A percentile compares a stretch with the other conserved stretches of the same genome.
Evolutionary conservation across 2,113 vertebrate species (phyloP).

Genomic region (Nycticorax nycticorax): DNA sequence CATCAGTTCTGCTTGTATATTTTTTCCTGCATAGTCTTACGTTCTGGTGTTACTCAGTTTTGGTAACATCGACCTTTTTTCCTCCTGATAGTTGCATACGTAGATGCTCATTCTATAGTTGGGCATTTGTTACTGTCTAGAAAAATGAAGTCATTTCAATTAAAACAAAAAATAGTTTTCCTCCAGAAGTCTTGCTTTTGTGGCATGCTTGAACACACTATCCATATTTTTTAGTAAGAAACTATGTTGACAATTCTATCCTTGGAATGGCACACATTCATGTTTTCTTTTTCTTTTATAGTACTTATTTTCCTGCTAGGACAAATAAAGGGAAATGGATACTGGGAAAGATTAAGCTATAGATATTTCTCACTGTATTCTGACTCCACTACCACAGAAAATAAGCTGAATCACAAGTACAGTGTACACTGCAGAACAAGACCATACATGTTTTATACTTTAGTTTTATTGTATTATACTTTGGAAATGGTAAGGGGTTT

Average conservation of each 20-base stretch:
- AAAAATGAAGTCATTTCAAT: background rate
- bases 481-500: background rate
- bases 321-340: background rate
- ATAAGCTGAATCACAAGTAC: background rate
- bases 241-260: background rate
- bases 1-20: background rate
- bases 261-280: background rate
- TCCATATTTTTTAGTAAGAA: background rate
- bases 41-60: background rate
- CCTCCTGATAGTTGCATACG: background rate
- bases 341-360: background rate
- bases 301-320: background rate
- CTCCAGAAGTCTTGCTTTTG: background rate
- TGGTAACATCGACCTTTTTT: background rate
- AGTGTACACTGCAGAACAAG: background rate
- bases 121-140: background rate
- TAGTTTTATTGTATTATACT: background rate
- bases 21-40: background rate
- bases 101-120: background rate
- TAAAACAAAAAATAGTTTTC: background rate
- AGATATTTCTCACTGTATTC: background rate
- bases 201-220: background rate
- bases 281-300: background rate
- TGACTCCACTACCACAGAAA: background rate
- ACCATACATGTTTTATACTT: background rate